Conservation (phyloP, 2,797 vertebrate genomes). For the Chiloscyllium punctatum region DNA sequence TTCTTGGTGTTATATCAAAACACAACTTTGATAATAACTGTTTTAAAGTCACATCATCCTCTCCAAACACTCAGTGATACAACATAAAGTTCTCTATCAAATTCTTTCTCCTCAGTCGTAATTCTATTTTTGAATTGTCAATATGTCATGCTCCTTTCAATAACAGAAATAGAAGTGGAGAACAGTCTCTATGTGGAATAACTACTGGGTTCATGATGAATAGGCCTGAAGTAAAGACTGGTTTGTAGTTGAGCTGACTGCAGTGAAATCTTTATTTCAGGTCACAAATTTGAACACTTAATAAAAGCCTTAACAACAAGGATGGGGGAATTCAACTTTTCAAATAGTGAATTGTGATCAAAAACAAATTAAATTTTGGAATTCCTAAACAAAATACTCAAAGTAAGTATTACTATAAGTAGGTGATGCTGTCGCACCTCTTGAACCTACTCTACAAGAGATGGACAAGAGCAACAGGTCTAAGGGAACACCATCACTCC, state of each 20-base stretch:
- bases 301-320: background rate
- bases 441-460: background rate
- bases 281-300: background rate
- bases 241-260: background rate
- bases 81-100: background rate
- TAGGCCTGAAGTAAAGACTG: background rate
- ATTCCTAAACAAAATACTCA: background rate
- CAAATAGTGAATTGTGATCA: too few species aligned
- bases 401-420: background rate
- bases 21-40: background rate
- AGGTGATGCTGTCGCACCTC: background rate
- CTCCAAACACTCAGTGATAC: background rate
- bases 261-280: background rate
- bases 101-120: background rate
- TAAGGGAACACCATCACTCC: background rate
- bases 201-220: background rate
- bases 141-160: too few species aligned
- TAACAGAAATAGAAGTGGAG: background rate
- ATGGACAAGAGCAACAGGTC: background rate
- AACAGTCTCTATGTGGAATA: background rate
- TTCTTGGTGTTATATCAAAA: too few species aligned
- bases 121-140: background rate
- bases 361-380: background rate
- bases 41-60: background rate
- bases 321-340: background rate